These are phyloP conservation scores for Ascidia mentula DNA, from an alignment of 23 tunicate species.

Conservation along the genomic window DNA sequence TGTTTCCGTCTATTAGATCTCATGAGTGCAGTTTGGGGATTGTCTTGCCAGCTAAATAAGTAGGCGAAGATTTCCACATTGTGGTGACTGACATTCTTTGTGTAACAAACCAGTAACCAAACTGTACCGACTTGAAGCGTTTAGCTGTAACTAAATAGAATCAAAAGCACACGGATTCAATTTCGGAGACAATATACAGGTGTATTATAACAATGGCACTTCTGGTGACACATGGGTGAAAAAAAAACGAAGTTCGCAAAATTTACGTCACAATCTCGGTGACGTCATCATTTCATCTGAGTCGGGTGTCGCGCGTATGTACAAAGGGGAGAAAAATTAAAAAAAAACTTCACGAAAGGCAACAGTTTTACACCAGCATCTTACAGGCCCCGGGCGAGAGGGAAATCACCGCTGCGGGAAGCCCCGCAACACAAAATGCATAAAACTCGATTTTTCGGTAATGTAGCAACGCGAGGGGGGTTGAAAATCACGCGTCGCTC, in stretches of 20 bases:
- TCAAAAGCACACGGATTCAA: too few species aligned
- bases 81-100: too few species aligned
- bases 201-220: slow-evolving; percentile 7
- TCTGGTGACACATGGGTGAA: background rate
- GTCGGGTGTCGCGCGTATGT: background rate
- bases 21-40: too few species aligned
- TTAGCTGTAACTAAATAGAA: too few species aligned
- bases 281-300: slow-evolving; percentile 4
- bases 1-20: too few species aligned
- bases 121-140: too few species aligned
- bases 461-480: background rate
- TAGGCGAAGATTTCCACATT: too few species aligned
- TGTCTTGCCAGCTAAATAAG: too few species aligned
- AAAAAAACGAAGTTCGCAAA: background rate
- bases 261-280: background rate
- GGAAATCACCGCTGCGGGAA: background rate
- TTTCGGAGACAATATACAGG: background rate
- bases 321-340: background rate
- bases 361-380: background rate
- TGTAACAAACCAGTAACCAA: too few species aligned
- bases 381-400: background rate
- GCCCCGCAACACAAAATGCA: background rate
- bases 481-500: background rate
- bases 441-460: background rate
- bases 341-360: background rate